Evolutionary conservation across 2,888 invertebrate species (phyloP).

Genomic region (Bembecia ichneumoniformis): DNA sequence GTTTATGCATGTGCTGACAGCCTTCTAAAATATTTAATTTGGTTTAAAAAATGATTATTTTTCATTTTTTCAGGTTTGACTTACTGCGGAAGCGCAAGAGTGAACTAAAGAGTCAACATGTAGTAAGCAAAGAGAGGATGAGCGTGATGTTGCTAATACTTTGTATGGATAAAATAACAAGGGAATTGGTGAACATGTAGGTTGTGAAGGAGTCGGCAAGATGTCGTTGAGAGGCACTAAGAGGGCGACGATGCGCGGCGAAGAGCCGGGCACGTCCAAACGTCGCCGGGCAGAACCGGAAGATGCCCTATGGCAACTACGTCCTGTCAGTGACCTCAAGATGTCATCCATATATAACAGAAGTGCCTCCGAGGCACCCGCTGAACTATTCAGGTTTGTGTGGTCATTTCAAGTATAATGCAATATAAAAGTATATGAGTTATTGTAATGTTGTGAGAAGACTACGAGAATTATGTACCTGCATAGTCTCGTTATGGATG

Average conservation of each 20-base stretch:
- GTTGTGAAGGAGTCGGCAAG: conserved; percentile 43
- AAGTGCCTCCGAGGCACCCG: conserved; percentile 85
- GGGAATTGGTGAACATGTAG: conserved; percentile 65
- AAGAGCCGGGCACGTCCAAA: conserved; percentile 56
- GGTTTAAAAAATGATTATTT: no score
- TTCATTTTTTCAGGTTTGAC: conserved; percentile 44
- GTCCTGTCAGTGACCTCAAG: conserved; percentile 88
- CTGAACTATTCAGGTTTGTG: conserved; percentile 82
- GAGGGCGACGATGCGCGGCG: conserved; percentile 54
- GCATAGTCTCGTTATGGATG: no score
- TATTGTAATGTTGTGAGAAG: no score
- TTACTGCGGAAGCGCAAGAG: conserved; percentile 22
- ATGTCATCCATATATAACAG: conserved; percentile 91
- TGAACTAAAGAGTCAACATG: conserved; percentile 57
- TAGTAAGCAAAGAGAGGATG: conserved; percentile 63
- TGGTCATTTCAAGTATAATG: conserved; percentile 7
- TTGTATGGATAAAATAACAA: conserved; percentile 63
- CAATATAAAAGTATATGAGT: no score
- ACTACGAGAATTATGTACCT: no score
- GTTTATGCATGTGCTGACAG: no score
- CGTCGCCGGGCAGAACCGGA: conserved; percentile 61
- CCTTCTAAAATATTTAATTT: no score
- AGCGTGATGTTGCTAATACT: conserved; percentile 65
- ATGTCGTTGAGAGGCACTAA: conserved; percentile 69
- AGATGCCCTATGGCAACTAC: conserved; percentile 81